Evolutionary conservation across 2,797 vertebrate species (phyloP).

Genomic region (Peromyscus aztecus): DNA sequence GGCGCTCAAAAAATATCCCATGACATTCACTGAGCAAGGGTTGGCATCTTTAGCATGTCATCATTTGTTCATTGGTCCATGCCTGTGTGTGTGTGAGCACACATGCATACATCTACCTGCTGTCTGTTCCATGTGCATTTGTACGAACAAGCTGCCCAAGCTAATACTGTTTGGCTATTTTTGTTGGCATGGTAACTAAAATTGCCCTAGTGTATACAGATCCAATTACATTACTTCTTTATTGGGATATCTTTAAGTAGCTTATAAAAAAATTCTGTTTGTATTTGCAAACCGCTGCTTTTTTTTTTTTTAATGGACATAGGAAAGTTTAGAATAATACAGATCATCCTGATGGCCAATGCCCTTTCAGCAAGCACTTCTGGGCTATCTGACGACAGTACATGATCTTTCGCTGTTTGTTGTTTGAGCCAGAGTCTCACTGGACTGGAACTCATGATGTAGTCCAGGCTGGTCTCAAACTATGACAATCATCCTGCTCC

Average conservation of each 20-base stretch:
- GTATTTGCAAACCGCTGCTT: background rate
- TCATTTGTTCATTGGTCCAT: background rate
- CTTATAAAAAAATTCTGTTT: constrained; percentile 49
- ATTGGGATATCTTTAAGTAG: constrained; percentile 21
- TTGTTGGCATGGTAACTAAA: constrained; percentile 15
- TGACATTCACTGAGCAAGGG: constrained; percentile 62
- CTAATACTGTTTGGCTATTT: constrained; percentile 2
- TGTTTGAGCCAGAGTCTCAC: background rate
- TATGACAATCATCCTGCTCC: background rate
- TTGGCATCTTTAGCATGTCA: background rate
- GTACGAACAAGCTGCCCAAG: background rate
- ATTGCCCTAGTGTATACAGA: background rate
- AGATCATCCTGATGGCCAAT: background rate
- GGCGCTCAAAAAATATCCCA: background rate
- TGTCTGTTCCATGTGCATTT: background rate
- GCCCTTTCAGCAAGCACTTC: background rate
- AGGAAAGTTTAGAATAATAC: constrained; percentile 30
- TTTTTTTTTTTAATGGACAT: constrained; percentile 51
- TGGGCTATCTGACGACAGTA: background rate
- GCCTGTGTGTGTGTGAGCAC: background rate
- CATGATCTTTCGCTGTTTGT: background rate
- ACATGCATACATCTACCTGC: background rate
- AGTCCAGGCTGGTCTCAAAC: background rate
- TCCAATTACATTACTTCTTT: constrained; percentile 40
- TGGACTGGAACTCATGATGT: background rate